Evolutionary conservation across 2,888 invertebrate genomes (phyloP), one percentile per base, ranked within the genome.

Genomic region (Melipona bicolor): DNA sequence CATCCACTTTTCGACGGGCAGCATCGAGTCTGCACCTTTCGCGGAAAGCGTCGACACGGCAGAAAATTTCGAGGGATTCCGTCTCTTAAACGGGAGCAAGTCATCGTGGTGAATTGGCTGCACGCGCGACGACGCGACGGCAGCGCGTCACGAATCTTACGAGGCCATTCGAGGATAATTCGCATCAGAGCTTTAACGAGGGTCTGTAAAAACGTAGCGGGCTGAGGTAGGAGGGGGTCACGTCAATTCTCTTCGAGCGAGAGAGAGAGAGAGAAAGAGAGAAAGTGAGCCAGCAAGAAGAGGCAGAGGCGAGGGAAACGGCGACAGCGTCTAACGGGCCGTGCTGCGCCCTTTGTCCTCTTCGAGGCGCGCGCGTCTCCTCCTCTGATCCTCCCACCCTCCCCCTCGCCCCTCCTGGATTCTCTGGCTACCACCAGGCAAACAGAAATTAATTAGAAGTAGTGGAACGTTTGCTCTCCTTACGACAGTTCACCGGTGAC

Each of bases 361-460:
- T 17, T 24, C 43, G 43, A 9, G 24, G 17, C 50, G 27, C 76
- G 27, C 79, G 27, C 24, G 24, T 65, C 27, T 59, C 52, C 59
- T 68, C 62, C 50, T 59, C 62, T 36, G 50, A 36, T 62, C 49
- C 6, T 9, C 36, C 1, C 0, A 9, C 1, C 36, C 36, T 1
- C 43, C 43, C 2, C 9, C 9, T 9, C 43, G 9, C 3, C 4
- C 32, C 32, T 43, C 43, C 43, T 43, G 43, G 43, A 43, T 43
- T 43, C 43, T 43, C 43, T 43, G 52, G 49, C 82, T 56, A 80
- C 81, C 77, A 68, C 67, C 84, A 71, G 79, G 88, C 88, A 90
- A 92, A 92, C 89, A 91, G 88, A 90, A 91, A 90, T 91, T 91
- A 91, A 92, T 92, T 92, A 92, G 87, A 91, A 87, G 86, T 87